These are phyloP conservation scores for Butorides virescens DNA, from an alignment of 2,113 vertebrate genomes.

Conservation along the genomic window DNA sequence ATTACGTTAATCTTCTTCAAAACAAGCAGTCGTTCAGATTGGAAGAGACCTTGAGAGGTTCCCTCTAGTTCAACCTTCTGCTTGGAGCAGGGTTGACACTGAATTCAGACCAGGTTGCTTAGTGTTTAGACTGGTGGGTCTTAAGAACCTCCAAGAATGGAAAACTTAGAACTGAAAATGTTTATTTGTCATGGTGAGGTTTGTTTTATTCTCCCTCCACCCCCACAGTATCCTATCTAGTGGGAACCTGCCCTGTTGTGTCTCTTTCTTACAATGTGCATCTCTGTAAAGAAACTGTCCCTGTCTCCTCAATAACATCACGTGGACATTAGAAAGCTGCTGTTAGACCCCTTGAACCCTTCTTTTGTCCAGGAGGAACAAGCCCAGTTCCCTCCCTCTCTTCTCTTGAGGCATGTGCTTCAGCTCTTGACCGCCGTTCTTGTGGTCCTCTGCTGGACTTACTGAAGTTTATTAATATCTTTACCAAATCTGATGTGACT, in stretches of 20 bases:
- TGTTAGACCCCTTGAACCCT: not conserved
- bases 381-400: not conserved
- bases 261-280: not conserved
- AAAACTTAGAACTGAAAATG: not conserved
- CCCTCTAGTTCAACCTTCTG: not conserved
- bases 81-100: not conserved
- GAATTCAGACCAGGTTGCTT: not conserved
- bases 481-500: not conserved
- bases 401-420: not conserved
- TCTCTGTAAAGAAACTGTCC: not conserved
- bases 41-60: not conserved
- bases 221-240: rapidly evolving
- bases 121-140: not conserved
- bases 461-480: not conserved
- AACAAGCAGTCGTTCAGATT: not conserved
- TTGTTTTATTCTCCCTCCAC: not conserved
- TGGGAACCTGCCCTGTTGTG: not conserved
- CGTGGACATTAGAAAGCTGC: not conserved
- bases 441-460: not conserved
- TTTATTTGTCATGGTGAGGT: not conserved
- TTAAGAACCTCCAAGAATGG: not conserved
- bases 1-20: not conserved
- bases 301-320: not conserved
- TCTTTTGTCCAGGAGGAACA: not conserved
- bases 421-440: not conserved